phyloP scores from a whole-genome alignment of 2,113 vertebrate species.

The Myodes glareolus region DNA sequence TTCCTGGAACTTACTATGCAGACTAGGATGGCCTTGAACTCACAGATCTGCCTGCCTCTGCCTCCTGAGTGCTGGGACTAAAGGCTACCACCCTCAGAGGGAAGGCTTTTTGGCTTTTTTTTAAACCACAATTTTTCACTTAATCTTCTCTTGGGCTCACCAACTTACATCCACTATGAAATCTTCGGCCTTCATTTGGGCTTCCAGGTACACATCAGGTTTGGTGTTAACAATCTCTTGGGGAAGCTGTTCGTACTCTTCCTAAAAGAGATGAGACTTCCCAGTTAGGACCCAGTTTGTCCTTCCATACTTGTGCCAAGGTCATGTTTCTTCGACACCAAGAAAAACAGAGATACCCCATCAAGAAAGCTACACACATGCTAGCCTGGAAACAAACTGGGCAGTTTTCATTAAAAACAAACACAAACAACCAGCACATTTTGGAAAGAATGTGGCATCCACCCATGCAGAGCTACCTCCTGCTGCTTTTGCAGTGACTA shows the following conservation, averaged over 20 bases:
- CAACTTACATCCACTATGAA: conserved; percentile 92
- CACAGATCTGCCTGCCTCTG: neutral
- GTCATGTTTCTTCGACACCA: neutral
- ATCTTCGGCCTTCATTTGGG: conserved; percentile 88
- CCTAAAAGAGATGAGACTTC: conserved; percentile 78
- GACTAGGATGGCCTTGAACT: neutral
- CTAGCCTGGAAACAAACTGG: neutral
- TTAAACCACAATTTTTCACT: neutral
- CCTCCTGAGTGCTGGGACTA: neutral
- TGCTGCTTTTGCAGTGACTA: too few relatives aligned
- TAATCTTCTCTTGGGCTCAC: neutral
- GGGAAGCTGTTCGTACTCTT: conserved; percentile 78
- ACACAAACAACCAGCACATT: neutral
- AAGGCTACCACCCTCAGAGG: neutral
- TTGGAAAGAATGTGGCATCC: neutral
- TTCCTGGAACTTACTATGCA: neutral
- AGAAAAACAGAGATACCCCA: neutral
- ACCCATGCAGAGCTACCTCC: neutral
- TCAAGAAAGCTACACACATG: neutral
- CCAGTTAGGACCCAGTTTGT: neutral
- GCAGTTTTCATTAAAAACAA: neutral
- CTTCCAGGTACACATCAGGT: conserved; percentile 75
- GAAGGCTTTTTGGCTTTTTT: neutral
- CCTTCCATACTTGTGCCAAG: neutral
- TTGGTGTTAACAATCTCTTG: conserved; percentile 84